These are phyloP conservation scores for Triplophysa bombifrons DNA, from an alignment of 2,797 vertebrate genomes.

Conservation along the genomic window DNA sequence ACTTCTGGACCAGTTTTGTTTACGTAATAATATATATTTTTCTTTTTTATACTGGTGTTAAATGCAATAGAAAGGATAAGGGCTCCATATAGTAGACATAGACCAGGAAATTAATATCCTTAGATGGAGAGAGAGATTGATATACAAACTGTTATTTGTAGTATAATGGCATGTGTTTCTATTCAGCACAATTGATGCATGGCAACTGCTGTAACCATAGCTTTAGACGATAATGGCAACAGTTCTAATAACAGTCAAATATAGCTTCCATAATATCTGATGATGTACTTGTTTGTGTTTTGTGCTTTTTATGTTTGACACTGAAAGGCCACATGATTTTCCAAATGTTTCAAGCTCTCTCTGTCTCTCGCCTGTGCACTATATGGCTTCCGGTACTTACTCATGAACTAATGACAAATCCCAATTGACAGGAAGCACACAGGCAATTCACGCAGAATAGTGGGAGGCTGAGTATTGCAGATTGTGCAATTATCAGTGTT, in stretches of 20 bases:
- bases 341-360: conserved; percentile 25
- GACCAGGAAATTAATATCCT: neutral
- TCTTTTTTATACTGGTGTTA: neutral
- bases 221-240: conserved; percentile 1
- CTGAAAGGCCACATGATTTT: conserved; percentile 17
- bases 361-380: conserved; percentile 8
- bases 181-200: conserved; percentile 32
- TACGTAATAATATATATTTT: no score
- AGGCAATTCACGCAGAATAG: neutral
- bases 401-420: conserved; percentile 31
- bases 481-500: conserved; percentile 20
- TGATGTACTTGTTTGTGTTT: conserved; percentile 15
- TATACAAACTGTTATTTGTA: conserved; percentile 5
- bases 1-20: no score
- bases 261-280: neutral
- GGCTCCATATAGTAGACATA: neutral
- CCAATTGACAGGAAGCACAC: conserved; percentile 28
- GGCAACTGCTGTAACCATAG: conserved; percentile 53
- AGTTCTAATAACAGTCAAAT: conserved; percentile 2
- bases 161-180: conserved; percentile 43
- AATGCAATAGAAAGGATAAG: neutral
- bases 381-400: conserved; percentile 19
- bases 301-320: neutral
- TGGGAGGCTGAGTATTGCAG: neutral
- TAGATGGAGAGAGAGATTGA: neutral